Conservation (phyloP, 1,140 invertebrate species). For the Trigoniulus corallinus region DNA sequence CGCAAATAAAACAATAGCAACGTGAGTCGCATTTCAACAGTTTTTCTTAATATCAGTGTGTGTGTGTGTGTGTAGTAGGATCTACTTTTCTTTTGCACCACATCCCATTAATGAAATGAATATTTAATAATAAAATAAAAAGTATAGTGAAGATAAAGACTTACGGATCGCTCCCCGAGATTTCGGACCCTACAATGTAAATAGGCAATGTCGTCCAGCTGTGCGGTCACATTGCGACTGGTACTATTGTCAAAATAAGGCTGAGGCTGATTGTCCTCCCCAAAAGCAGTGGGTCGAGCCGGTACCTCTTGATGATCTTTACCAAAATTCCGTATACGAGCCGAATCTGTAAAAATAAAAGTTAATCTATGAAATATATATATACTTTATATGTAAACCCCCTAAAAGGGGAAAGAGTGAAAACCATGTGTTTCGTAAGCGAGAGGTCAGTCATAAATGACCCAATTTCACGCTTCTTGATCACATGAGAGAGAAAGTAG, state of each 20-base stretch:
- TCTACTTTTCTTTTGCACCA: too few species aligned
- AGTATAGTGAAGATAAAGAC: conserved; percentile 15
- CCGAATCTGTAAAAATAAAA: background rate
- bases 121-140: background rate
- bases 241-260: conserved; percentile 81
- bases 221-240: conserved; percentile 58
- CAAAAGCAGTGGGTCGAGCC: conserved; percentile 26
- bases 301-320: conserved; percentile 3
- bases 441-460: too few species aligned
- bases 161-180: conserved; percentile 69
- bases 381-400: too few species aligned
- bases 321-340: background rate
- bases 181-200: conserved; percentile 70
- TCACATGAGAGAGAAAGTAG: too few species aligned
- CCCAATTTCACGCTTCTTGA: too few species aligned
- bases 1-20: too few species aligned
- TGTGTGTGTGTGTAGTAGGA: too few species aligned
- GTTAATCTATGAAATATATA: background rate
- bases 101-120: too few species aligned
- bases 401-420: too few species aligned
- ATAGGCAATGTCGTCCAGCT: conserved; percentile 68
- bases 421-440: too few species aligned
- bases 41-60: too few species aligned
- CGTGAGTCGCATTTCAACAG: too few species aligned
- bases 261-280: conserved; percentile 57